A percentile compares a stretch with the other conserved stretches of the same genome.
phyloP scores from a whole-genome alignment of 1,140 invertebrate genomes.

The Bombus waltoni region DNA sequence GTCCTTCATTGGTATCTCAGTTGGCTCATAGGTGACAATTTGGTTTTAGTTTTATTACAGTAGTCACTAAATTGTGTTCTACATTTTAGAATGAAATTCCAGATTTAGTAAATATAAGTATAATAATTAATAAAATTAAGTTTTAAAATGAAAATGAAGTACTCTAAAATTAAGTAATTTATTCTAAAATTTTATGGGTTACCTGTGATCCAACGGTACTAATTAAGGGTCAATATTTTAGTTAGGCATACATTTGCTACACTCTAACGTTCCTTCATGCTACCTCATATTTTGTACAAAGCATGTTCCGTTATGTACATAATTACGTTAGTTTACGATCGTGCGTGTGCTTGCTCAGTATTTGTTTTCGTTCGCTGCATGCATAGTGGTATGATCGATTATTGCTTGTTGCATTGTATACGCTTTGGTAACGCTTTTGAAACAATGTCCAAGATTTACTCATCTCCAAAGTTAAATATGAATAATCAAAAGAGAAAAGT shows the following conservation, averaged over 20 bases:
- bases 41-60: not conserved
- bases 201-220: not conserved
- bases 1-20: not conserved
- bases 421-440: slow-evolving; percentile 48
- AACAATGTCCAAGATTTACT: slow-evolving; percentile 11
- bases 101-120: too few species aligned
- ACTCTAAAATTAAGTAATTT: not conserved
- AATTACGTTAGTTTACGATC: not conserved
- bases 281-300: not conserved
- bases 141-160: too few species aligned
- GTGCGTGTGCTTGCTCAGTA: not conserved
- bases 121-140: too few species aligned
- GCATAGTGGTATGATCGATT: slow-evolving; percentile 33
- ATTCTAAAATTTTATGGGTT: not conserved
- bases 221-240: not conserved
- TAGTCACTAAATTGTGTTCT: too few species aligned
- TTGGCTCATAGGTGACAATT: not conserved
- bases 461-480: slow-evolving; percentile 15
- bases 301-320: slow-evolving; percentile 2
- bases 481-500: not conserved
- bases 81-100: too few species aligned
- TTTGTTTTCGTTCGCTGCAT: slow-evolving; percentile 32
- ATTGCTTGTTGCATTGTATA: slow-evolving; percentile 32
- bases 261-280: not conserved
- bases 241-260: not conserved